Base-by-base conservation (phyloP, 2,888 invertebrate species). In the Sinelater perroti region DNA sequence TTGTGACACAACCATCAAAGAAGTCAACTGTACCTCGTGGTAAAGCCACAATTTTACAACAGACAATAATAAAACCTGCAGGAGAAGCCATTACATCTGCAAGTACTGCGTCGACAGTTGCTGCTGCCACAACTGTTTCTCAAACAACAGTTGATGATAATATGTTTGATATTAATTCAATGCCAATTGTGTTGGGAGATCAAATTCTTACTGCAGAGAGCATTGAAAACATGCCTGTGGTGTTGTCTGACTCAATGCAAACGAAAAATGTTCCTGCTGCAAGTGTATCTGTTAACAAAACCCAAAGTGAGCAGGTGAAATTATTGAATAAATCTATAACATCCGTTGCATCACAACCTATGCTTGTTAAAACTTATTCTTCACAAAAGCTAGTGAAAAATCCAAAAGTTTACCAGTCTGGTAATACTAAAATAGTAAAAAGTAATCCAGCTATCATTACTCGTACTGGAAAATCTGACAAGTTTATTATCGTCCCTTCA, bases 161-260 rank as follows among this genome's bases (percentile, higher is more conserved):
- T 53, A 76, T 85, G 61, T 85, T 89, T 63, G 90, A 90, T 72
- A 90, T 90, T 24, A 87, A 87, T 73, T 88, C 88, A 1, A 89
- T 90, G 87, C 90, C 90, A 1, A 87, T 90, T 60, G 87, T 90
- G 2, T 74, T 90, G 31, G 87, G 87, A 21, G 89, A 89, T 65
- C 88, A 89, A 66, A 82, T 86, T 30, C 75, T 88, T 55, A 86
- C 86, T 0, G 83, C 87, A 0, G 88, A 88, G 69, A 86, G 78
- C 67, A 85, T 88, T 46, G 87, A 88, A 65, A 86, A 86, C 69
- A 85, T 88, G 83, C 87, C 88, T 0, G 82, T 87, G 21, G 83
- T 86, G 0, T 75, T 81, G 62, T 77, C 80, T 7, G 69, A 70
- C 35, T 11, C 75, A 5, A 42, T n/a, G 3, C 1, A 16, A 2